Evolutionary conservation across 1,140 invertebrate genomes (phyloP), one percentile per base, ranked within the genome.

Genomic region (Calycopis cecrops): DNA sequence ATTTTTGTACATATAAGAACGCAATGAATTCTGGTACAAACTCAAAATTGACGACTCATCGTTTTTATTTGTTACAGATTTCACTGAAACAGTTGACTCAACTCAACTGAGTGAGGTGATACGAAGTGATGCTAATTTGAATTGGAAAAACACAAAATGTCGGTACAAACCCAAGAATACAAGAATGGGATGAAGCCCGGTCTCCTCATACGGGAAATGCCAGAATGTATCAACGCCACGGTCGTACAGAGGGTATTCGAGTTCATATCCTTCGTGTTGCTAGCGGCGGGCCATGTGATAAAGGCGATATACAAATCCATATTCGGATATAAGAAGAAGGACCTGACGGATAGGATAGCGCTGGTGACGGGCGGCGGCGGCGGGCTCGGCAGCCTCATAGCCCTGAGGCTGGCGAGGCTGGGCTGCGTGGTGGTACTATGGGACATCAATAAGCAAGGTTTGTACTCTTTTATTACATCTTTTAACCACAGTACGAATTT

Each of bases 351-450:
- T 12, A 92, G 96, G 73, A 87, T 97, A 17, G 94, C 94, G 0
- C 80, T 98, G 14, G 91, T 98, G 38, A 98, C 97, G 1, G 97
- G 97, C 9, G 95, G 94, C 21, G 97, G 95, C 28, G 94, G 94
- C 59, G 97, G 97, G 35, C 90, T 99, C 21, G 97, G 97, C 8
- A 90, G 94, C 52, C 84, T 97, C n/a, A 88, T 98, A 57, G 94
- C 95, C 3, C 77, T 93, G 33, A 90, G 93, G 63, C 90, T 98
- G 49, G 94, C 94, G 0, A 89, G 92, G 67, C 90, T 95, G 35
- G 94, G 95, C 55, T 94, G 94, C 59, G 91, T 89, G 40, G 89
- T 98, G 40, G 91, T 98, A 7, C 86, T 97, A 40, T 98, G 96
- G 96, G 97, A 99, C 79, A 93, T 99, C 42, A 97, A 98, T 80